Conservation (phyloP, 2,113 vertebrate species). For the Nibea albiflora region DNA sequence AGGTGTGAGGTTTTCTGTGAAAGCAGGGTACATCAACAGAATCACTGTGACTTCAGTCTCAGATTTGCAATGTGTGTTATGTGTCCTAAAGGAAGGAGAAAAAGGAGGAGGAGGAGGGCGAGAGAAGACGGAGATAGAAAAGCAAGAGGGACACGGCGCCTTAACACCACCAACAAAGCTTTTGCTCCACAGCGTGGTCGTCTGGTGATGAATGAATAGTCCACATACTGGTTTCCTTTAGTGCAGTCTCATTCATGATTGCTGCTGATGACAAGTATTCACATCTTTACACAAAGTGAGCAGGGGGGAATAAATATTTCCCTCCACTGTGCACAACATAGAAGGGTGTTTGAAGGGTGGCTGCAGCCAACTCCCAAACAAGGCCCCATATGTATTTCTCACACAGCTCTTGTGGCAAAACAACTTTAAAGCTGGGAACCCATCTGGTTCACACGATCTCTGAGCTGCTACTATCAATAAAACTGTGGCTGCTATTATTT, state of each 20-base stretch:
- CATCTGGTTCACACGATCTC: constrained; percentile 11
- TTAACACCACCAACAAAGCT: not conserved
- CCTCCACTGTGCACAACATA: constrained; percentile 15
- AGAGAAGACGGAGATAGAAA: not conserved
- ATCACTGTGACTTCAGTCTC: not conserved
- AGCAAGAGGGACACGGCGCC: not conserved
- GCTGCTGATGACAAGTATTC: constrained; percentile 24
- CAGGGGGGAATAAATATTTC: constrained; percentile 31
- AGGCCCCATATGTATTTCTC: not conserved
- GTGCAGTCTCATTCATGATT: constrained; percentile 1
- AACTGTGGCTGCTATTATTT: constrained; percentile 20
- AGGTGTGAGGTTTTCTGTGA: constrained; percentile 2
- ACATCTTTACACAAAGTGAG: constrained; percentile 12
- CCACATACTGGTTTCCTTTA: constrained; percentile 11
- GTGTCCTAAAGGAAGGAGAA: constrained; percentile 4
- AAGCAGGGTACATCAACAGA: not conserved
- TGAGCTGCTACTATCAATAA: constrained; percentile 20
- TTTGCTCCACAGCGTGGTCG: not conserved
- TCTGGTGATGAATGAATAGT: constrained; percentile 21
- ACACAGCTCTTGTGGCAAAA: constrained; percentile 7
- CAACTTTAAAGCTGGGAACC: not conserved
- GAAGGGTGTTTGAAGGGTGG: not conserved
- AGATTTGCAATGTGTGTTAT: not conserved
- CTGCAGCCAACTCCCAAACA: constrained; percentile 14
- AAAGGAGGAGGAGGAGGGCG: no score